Percentiles rank a stretch among this genome's conserved stretches.
These are phyloP conservation scores for Nasonia longicornis DNA, from an alignment of 1,140 invertebrate species.

Conservation along the genomic window DNA sequence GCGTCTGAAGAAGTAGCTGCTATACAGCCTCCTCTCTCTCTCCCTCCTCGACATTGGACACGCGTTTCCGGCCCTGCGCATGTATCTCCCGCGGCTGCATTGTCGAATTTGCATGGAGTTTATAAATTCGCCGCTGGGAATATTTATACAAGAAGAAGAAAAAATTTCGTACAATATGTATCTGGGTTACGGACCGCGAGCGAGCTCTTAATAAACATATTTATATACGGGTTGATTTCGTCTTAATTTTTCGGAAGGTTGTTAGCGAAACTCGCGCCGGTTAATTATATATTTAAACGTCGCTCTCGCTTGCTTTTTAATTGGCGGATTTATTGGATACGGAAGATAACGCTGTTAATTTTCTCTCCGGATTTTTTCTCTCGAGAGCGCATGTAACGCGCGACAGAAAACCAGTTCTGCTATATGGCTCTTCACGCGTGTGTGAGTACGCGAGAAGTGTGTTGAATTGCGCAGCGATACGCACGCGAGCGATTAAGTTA, in stretches of 20 bases:
- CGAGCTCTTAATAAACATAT: slow-evolving; percentile 21
- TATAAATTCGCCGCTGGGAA: background rate
- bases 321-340: background rate
- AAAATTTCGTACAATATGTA: background rate
- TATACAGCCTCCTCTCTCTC: background rate
- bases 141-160: background rate
- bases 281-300: slow-evolving; percentile 5
- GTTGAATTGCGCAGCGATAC: background rate
- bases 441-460: background rate
- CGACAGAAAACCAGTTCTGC: background rate
- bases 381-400: background rate
- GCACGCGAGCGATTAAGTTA: background rate
- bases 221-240: background rate
- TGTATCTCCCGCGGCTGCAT: slow-evolving; percentile 10
- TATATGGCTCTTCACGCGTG: too few species aligned
- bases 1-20: background rate
- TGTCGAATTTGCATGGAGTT: slow-evolving; percentile 32
- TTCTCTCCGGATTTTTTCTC: background rate
- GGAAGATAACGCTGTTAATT: too few species aligned
- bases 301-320: background rate
- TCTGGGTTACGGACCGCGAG: slow-evolving; percentile 19
- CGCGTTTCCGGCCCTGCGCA: slow-evolving; percentile 42
- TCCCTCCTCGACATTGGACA: slow-evolving; percentile 35
- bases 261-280: background rate
- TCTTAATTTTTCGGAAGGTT: background rate